phyloP scores from a whole-genome alignment of 2,113 vertebrate genomes.

The Hippocampus mohnikei region DNA sequence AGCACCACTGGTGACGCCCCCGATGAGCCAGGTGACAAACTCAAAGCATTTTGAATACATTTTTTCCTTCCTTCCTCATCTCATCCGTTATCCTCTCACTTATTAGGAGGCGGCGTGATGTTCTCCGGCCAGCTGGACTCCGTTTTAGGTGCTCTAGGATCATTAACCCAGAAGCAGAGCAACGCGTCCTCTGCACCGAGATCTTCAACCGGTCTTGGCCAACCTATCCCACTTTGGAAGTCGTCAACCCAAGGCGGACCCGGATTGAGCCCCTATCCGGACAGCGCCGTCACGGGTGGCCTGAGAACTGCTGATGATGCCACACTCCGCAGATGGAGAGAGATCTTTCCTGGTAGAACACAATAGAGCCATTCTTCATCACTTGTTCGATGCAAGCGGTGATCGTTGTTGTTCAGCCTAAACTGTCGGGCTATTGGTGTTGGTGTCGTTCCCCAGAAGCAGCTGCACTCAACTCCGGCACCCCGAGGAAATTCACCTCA shows the following conservation, averaged over 20 bases:
- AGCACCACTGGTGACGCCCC: slow-evolving; percentile 65
- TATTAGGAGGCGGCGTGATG: slow-evolving; percentile 10
- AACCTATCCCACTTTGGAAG: slow-evolving; percentile 47
- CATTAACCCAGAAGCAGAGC: slow-evolving; percentile 53
- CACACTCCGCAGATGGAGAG: slow-evolving; percentile 77
- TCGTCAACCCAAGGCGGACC: slow-evolving; percentile 43
- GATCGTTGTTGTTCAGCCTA: neutral
- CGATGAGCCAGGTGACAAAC: slow-evolving; percentile 26
- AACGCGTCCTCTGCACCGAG: slow-evolving; percentile 19
- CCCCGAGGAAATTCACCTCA: neutral
- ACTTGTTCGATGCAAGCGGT: neutral
- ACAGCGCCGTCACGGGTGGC: slow-evolving; percentile 19
- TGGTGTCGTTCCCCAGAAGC: slow-evolving; percentile 1
- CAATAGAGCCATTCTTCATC: neutral
- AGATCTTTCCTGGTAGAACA: slow-evolving; percentile 79
- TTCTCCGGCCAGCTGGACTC: slow-evolving; percentile 77
- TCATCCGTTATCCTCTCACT: neutral
- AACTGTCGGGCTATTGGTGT: neutral
- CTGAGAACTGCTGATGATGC: slow-evolving; percentile 62
- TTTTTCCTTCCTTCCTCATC: neutral
- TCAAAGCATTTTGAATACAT: neutral
- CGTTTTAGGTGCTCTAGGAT: slow-evolving; percentile 74
- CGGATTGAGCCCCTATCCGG: neutral
- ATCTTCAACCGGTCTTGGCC: slow-evolving; percentile 1
- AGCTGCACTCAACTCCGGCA: neutral